Evolutionary conservation across 2,888 invertebrate genomes (phyloP), one percentile per base, ranked within the genome.

Genomic region (Sarcophaga caerulescens): DNA sequence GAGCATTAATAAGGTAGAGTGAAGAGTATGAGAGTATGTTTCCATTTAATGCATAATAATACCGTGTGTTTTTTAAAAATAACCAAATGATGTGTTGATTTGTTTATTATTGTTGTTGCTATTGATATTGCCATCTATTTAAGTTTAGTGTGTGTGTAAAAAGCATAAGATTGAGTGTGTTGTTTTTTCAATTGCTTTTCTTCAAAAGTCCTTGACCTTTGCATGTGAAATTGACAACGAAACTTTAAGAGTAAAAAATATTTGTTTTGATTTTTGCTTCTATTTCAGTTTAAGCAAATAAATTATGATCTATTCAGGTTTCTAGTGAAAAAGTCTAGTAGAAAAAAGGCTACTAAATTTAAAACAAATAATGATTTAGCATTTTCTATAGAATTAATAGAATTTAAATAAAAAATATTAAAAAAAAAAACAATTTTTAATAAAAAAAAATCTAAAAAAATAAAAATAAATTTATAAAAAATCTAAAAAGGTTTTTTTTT

Each of bases 71-170:
- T 63, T 84, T 80, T 86, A 84, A 74, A 81, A 86, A 86, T 86
- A 86, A 74, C 14, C 47, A 70, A 81, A 84, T 84, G 84, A 86
- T 86, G 84, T 81, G 84, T 78, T 84, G 77, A 86, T 86, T 86
- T 77, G 73, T 77, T 84, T 71, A 63, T 70, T 62, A 68, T 79
- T 66, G n/a, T 63, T 81, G n/a, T 77, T 57, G 23, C 17, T 71
- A 11, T 68, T 82, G 45, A 23, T 78, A 19, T 63, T 79, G 81
- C 45, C 81, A 81, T 73, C 80, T 73, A 77, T 44, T 81, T 44
- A 57, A 66, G 44, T 47, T 47, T 14, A 25, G 11, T 73, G 59
- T 77, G 21, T 63, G 19, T 35, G 6, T 44, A 47, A 11, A 44
- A 35, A 11, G 65, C 19, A 52, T 63, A 52, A 17, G 5, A 52